phyloP scores from a whole-genome alignment of 2,797 vertebrate genomes.

The Rallus crepitans region DNA sequence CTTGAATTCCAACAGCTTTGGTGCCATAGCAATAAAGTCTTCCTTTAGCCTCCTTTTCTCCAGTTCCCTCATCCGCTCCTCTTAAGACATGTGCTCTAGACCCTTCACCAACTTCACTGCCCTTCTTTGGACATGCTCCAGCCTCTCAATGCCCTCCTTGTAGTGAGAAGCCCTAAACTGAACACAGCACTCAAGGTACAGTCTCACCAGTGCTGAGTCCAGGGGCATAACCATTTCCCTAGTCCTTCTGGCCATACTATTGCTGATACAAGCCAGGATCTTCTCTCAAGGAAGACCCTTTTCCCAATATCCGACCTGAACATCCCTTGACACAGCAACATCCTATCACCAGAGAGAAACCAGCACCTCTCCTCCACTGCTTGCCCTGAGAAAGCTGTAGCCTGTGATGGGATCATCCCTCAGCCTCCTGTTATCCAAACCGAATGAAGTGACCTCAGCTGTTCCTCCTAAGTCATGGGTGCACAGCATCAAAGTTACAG shows the following conservation, averaged over 20 bases:
- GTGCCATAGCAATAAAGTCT: background rate
- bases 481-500: background rate
- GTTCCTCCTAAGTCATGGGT: rapidly evolving
- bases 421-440: background rate
- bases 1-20: background rate
- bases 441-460: background rate
- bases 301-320: background rate
- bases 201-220: no score
- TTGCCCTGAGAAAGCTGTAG: background rate
- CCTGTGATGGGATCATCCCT: background rate
- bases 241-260: no score
- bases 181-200: no score
- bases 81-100: no score
- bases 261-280: no score
- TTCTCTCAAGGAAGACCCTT: background rate
- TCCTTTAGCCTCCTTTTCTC: no score
- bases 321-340: background rate
- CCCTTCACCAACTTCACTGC: no score
- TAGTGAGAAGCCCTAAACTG: no score
- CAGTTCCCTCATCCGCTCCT: no score
- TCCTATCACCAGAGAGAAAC: background rate
- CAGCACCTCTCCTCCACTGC: background rate
- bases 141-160: no score
- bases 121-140: no score
- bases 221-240: no score